Base-by-base conservation (phyloP, 2,797 vertebrate species). In the Sebastes nivosus region DNA sequence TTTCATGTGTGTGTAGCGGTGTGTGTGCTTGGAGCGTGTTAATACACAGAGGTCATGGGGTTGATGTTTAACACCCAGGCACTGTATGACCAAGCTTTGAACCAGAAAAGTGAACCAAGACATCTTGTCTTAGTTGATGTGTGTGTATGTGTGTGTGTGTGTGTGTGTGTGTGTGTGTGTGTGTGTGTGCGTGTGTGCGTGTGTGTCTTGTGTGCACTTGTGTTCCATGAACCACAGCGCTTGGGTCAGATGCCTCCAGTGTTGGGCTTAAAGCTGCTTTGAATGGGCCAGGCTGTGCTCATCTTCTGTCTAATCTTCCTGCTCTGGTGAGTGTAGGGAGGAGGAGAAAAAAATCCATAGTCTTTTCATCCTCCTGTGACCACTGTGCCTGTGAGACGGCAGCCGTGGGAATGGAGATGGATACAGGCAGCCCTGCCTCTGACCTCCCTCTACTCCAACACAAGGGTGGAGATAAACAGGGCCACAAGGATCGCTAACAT, bases 281-380 rank as follows among this genome's bases (percentile, higher is more conserved):
- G 89, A 93, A 92, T 87, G 85, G 90, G 82, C 88, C 89, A 86
- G 89, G 84, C 90, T 91, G 86, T 68, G 82, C 90, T 92, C 91
- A 91, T 93, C 91, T 90, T 88, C 84, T 88, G 89, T 91, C 92
- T 94, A 90, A 94, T 93, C 90, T 93, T 91, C 86, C 88, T 86
- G 81, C 90, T 92, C 85, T 84, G 79, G 87, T 83, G 85, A 89
- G 86, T 88, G 86, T 82, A 85, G 81, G 82, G 57, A 58, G 22
- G 24, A 58, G 22, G 24, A 58, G 36, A 25, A 76, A 88, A 89
- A 95, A 95, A 95, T 94, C 94, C 85, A 94, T 93, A 92, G 87
- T 94, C 92, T 93, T 93, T 95, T 93, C 92, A 94, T 95, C 91
- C 92, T 94, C 87, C 84, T 91, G 94, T 94, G 94, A 93, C 94